Base-by-base conservation (phyloP, 2,113 vertebrate species). In the Polypterus senegalus region DNA sequence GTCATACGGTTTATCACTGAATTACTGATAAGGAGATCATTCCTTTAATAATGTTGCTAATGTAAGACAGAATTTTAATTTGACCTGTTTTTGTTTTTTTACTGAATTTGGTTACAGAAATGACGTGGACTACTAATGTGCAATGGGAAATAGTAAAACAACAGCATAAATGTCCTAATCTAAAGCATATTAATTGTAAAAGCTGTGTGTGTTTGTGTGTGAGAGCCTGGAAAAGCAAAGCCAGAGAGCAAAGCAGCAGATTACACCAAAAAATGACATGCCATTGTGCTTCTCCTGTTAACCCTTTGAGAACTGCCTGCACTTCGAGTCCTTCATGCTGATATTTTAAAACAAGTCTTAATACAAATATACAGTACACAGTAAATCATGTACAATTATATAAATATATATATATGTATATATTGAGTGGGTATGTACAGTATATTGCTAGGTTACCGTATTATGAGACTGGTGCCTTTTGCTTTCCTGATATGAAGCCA, bases 201-300 rank as follows among this genome's bases (percentile, higher is more conserved):
- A 55, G 61, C 63, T 43, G 60, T 46, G 59, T 43, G 9, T 52
- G 43, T 61, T 55, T 43, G 58, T 27, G 27, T 27, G 27, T 27
- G 27, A 27, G 27, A 27, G 27, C 27, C 27, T 27, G 6, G 61
- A 49, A 58, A 67, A 76, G 67, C 70, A 76, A 79, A 84, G 71
- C 74, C 77, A 77, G 76, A 74, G 79, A 79, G 77, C 80, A 78
- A 80, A 83, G 81, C 79, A 77, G 67, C 77, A 79, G 76, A 74
- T 70, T 70, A 74, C 73, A 80, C 71, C 72, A 71, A 74, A 58
- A 67, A 69, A 74, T 74, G 73, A 69, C 81, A 79, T 81, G 74
- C 78, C 60, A 61, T 86, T 78, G 80, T 90, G 83, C 79, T 86
- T 73, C 76, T 80, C 27, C 66, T 72, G 74, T 81, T 79, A 78